Conservation (phyloP, 2,113 vertebrate species). For the Pampusana beccarii region DNA sequence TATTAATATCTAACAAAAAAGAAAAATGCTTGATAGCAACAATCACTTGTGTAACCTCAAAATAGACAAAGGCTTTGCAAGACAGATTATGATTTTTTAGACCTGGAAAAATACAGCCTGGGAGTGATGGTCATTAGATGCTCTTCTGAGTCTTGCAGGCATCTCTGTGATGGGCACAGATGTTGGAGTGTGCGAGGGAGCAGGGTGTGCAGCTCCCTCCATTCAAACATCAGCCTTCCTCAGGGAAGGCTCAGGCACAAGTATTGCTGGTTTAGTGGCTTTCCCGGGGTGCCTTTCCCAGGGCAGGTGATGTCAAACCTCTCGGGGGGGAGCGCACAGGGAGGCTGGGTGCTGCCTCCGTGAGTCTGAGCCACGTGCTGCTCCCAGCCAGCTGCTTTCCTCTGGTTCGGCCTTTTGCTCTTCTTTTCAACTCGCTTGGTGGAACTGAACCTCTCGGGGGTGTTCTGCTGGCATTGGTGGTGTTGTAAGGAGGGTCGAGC, state of each 20-base stretch:
- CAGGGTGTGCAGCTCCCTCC: background rate
- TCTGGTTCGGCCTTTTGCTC: background rate
- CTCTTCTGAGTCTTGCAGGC: background rate
- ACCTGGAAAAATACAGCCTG: background rate
- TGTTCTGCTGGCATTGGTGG: background rate
- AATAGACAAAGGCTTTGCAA: background rate
- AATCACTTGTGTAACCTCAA: background rate
- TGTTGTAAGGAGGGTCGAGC: background rate
- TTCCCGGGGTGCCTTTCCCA: background rate
- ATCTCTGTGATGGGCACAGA: background rate
- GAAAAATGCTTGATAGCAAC: background rate
- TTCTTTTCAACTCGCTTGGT: background rate
- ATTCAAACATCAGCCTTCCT: background rate
- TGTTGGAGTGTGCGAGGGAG: background rate
- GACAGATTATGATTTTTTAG: too few relatives aligned
- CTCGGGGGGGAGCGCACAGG: fast-evolving
- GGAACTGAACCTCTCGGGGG: background rate
- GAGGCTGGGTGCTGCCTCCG: fast-evolving
- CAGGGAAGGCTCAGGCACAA: background rate
- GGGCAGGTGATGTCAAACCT: background rate
- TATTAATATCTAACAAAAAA: background rate
- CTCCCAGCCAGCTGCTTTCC: fast-evolving
- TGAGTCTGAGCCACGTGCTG: background rate
- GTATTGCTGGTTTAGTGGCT: background rate
- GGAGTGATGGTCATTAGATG: background rate